A percentile compares a stretch with the other conserved stretches of the same genome.
Conservation (phyloP, 2,797 vertebrate species). For the Hemibagrus guttatus region DNA sequence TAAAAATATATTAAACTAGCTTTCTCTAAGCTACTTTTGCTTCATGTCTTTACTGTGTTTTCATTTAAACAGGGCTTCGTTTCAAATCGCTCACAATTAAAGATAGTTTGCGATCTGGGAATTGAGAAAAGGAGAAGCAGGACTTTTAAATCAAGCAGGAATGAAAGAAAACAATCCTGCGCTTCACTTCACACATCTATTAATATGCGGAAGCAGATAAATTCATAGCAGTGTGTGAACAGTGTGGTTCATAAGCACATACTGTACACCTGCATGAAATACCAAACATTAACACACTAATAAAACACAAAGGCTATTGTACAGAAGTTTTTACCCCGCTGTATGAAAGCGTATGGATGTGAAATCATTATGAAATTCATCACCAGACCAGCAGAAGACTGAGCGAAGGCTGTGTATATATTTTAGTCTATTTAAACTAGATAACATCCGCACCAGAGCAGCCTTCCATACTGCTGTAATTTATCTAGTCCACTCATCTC, state of each 20-base stretch:
- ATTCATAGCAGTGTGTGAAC: neutral
- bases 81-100: neutral
- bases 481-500: constrained; percentile 35
- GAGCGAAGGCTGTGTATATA: neutral
- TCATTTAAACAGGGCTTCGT: neutral
- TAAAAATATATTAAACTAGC: neutral
- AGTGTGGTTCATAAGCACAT: neutral
- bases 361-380: neutral
- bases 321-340: neutral
- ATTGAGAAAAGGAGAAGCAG: neutral
- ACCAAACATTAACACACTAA: neutral
- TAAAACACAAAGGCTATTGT: neutral
- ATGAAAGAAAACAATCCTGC: neutral
- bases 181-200: neutral
- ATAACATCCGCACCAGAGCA: constrained; percentile 4
- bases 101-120: neutral
- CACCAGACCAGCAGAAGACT: neutral
- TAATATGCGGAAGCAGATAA: neutral
- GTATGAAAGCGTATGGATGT: neutral
- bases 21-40: neutral
- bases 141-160: neutral
- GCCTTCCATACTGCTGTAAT: constrained; percentile 23
- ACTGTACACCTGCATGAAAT: neutral
- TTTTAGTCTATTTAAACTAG: neutral
- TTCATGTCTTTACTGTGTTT: neutral